These are phyloP conservation scores for Cercopithecus mona DNA, from an alignment of 2,113 vertebrate species.

Conservation along the genomic window DNA sequence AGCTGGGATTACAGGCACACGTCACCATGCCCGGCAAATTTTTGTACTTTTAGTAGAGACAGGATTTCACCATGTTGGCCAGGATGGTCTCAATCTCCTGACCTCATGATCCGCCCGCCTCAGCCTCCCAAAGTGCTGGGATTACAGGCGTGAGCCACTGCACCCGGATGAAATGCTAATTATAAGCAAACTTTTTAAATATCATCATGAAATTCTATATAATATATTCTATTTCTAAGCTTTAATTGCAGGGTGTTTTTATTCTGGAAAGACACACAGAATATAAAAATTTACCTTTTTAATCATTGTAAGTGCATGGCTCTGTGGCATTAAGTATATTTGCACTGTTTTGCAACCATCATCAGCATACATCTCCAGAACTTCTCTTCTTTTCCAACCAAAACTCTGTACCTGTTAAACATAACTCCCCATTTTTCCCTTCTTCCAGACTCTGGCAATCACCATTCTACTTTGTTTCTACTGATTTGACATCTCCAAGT, in stretches of 20 bases:
- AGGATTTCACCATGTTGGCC: too few species aligned
- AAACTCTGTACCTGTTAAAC: background rate
- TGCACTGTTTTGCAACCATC: background rate
- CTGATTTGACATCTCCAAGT: background rate
- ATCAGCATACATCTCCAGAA: background rate
- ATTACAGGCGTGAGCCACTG: too few species aligned
- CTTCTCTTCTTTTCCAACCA: background rate
- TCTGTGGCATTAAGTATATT: background rate
- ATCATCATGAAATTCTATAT: background rate
- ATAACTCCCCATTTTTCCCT: background rate
- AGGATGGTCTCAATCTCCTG: too few species aligned
- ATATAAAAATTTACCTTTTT: background rate
- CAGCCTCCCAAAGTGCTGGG: too few species aligned
- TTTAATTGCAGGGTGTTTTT: background rate
- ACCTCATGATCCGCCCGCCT: too few species aligned
- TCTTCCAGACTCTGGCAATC: background rate
- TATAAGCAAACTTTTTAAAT: background rate
- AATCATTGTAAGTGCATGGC: background rate
- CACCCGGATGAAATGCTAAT: background rate
- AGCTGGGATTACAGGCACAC: too few species aligned
- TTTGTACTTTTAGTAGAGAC: too few species aligned
- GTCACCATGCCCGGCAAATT: too few species aligned
- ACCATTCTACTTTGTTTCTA: background rate
- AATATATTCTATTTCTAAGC: background rate
- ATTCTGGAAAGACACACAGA: background rate